Evolutionary conservation across 2,797 vertebrate species (phyloP).

Genomic region (Acridotheres tristis): DNA sequence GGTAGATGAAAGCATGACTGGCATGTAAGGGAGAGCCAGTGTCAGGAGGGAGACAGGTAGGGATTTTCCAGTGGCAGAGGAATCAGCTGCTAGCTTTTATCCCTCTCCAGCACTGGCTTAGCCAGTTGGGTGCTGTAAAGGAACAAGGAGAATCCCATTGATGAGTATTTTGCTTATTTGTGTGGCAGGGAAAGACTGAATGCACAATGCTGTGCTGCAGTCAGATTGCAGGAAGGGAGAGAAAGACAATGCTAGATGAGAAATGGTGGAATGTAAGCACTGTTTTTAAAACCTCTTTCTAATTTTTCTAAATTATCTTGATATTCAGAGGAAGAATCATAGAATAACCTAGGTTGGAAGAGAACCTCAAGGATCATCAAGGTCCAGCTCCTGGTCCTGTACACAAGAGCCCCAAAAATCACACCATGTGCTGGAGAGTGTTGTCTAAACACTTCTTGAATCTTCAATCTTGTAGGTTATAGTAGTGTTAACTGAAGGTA

Average conservation of each 20-base stretch:
- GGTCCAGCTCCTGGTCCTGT: not conserved
- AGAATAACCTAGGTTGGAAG: not conserved
- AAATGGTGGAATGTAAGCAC: not conserved
- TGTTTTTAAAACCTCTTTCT: not conserved
- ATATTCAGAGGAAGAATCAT: not conserved
- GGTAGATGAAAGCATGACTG: not conserved
- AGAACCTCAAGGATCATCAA: not conserved
- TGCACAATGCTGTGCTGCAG: not conserved
- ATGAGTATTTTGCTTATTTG: not conserved
- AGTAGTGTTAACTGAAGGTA: not conserved
- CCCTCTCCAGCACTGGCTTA: not conserved
- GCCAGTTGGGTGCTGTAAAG: not conserved
- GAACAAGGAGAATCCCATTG: not conserved
- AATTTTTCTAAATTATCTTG: not conserved
- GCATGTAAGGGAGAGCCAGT: accelerated
- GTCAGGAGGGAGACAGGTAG: not conserved
- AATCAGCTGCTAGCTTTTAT: not conserved
- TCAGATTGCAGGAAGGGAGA: not conserved
- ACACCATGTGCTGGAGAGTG: not conserved
- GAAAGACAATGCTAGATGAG: not conserved
- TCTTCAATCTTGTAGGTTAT: not conserved
- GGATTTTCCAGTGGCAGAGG: not conserved
- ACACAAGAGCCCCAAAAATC: not conserved
- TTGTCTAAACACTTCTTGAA: not conserved
- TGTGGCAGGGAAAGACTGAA: not conserved